phyloP scores from a whole-genome alignment of 1,140 invertebrate genomes.

The Lordiphosa collinella region DNA sequence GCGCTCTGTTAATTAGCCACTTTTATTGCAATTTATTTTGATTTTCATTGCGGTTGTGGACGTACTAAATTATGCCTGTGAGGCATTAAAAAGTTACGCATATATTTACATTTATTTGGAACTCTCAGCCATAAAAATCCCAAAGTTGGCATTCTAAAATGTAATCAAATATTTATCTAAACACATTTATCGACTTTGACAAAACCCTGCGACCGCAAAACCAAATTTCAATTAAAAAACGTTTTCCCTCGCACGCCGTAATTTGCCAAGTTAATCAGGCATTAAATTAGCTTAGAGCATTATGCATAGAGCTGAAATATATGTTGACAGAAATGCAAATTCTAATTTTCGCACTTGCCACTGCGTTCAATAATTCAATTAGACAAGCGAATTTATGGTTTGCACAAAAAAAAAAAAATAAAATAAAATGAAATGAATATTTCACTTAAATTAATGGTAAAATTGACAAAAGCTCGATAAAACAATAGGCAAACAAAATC shows the following conservation, averaged over 20 bases:
- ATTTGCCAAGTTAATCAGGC: slow-evolving; percentile 63
- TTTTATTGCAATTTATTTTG: slow-evolving; percentile 18
- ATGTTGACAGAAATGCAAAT: slow-evolving; percentile 65
- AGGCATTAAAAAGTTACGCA: slow-evolving; percentile 25
- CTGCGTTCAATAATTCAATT: slow-evolving; percentile 54
- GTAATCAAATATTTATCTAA: slow-evolving; percentile 30
- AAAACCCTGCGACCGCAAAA: slow-evolving; percentile 18
- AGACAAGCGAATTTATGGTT: slow-evolving; percentile 24
- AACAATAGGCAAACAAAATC: slow-evolving; percentile 30
- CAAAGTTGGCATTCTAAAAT: slow-evolving; percentile 9
- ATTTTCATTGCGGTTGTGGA: slow-evolving; percentile 16
- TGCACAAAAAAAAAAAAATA: background rate
- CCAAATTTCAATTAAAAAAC: slow-evolving; percentile 39
- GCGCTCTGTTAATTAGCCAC: slow-evolving; percentile 15
- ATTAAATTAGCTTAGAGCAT: slow-evolving; percentile 65
- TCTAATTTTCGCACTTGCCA: slow-evolving; percentile 45
- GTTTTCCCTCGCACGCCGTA: slow-evolving; percentile 5
- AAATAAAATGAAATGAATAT: slow-evolving; percentile 20
- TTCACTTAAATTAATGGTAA: slow-evolving; percentile 22
- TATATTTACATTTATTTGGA: slow-evolving; percentile 26
- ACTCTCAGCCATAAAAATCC: background rate
- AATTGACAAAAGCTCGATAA: background rate
- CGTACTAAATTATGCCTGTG: slow-evolving; percentile 40
- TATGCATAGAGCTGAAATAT: slow-evolving; percentile 34
- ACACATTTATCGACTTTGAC: slow-evolving; percentile 12